A percentile compares a stretch with the other conserved stretches of the same genome.
Conservation (phyloP, 23 tunicate species). For the Halocynthia roretzi region DNA sequence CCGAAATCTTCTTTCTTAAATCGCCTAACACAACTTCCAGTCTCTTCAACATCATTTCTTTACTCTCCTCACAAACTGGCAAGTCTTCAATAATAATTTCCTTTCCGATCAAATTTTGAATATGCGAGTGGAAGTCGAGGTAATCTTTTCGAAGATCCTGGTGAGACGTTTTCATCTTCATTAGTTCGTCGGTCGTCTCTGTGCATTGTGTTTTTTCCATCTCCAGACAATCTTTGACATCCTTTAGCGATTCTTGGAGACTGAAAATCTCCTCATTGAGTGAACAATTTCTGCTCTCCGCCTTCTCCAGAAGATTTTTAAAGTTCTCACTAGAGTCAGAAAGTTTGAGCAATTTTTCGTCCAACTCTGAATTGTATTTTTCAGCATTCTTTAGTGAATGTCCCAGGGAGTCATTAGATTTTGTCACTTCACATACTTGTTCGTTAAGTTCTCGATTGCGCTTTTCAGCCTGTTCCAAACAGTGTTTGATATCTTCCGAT, state of each 20-base stretch:
- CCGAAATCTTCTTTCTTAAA: too few species aligned
- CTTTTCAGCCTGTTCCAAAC: conserved; percentile 1
- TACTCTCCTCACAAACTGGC: too few species aligned
- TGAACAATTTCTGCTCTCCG: background rate
- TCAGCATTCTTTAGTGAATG: background rate
- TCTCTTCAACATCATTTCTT: too few species aligned
- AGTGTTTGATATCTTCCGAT: background rate
- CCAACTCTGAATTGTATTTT: background rate
- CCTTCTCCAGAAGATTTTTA: background rate
- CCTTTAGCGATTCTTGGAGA: background rate
- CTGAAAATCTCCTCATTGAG: background rate
- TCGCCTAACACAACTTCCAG: too few species aligned
- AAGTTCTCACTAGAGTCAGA: background rate
- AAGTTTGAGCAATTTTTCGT: background rate
- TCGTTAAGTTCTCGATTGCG: background rate
- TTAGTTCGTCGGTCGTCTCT: too few species aligned
- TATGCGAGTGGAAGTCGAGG: too few species aligned
- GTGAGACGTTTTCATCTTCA: too few species aligned
- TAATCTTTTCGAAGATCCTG: too few species aligned
- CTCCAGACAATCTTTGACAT: background rate
- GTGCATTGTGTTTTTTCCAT: too few species aligned
- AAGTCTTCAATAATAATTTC: too few species aligned
- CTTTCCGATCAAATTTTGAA: too few species aligned
- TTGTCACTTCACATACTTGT: background rate
- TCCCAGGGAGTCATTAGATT: background rate